Conservation (phyloP, 2,888 invertebrate species). For the Creontiades dilutus region DNA sequence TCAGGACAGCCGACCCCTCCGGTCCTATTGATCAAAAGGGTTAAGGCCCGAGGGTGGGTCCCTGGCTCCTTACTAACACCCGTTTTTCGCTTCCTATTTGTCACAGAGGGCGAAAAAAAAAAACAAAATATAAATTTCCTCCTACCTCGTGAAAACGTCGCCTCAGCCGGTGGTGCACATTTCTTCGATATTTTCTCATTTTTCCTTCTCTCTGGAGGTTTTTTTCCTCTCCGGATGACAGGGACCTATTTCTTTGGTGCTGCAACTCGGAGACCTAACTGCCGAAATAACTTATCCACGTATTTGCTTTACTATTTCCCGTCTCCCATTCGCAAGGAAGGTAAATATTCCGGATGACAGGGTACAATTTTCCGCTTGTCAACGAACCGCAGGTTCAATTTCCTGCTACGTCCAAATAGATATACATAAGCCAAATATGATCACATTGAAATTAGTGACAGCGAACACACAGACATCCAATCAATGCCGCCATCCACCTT, state of each 20-base stretch:
- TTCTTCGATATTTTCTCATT: conserved; percentile 27
- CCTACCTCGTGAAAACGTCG: conserved; percentile 31
- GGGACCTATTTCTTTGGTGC: neutral
- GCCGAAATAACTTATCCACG: neutral
- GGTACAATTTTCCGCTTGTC: neutral
- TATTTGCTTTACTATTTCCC: neutral
- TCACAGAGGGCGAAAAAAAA: neutral
- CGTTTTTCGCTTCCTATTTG: conserved; percentile 22
- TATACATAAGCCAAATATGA: too few relatives aligned
- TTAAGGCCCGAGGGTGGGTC: conserved; percentile 49
- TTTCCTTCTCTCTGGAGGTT: neutral
- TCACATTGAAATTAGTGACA: too few relatives aligned
- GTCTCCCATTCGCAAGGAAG: too few relatives aligned
- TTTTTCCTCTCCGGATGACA: neutral
- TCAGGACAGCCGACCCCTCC: conserved; percentile 24
- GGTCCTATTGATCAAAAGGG: conserved; percentile 59
- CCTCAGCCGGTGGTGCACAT: conserved; percentile 26
- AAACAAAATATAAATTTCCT: conserved; percentile 27
- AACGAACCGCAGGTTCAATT: neutral
- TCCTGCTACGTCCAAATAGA: too few relatives aligned
- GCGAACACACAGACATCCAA: too few relatives aligned
- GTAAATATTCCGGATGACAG: too few relatives aligned
- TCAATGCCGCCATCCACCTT: too few relatives aligned
- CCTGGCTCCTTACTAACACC: neutral
- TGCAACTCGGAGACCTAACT: conserved; percentile 12